Conservation (phyloP, 2,888 invertebrate species). For the Drosophila merina region DNA sequence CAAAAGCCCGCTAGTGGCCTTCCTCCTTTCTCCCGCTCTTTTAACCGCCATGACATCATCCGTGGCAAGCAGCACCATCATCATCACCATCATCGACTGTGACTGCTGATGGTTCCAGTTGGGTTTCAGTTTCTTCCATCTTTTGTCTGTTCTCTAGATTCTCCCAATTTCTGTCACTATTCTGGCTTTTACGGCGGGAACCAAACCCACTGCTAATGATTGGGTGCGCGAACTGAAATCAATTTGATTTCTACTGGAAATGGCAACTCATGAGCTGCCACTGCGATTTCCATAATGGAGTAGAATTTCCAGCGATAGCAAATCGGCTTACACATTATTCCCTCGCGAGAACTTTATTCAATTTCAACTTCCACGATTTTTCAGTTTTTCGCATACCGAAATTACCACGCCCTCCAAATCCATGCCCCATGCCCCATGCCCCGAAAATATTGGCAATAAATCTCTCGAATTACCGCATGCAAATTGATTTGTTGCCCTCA, state of each 20-base stretch:
- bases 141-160: slow-evolving; percentile 29
- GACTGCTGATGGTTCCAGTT: slow-evolving; percentile 39
- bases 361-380: slow-evolving; percentile 27
- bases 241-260: slow-evolving; percentile 36
- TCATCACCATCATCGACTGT: slow-evolving; percentile 21
- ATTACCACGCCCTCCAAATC: slow-evolving; percentile 43
- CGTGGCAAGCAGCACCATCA: slow-evolving; percentile 51
- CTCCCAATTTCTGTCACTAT: slow-evolving; percentile 34
- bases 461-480: slow-evolving; percentile 64
- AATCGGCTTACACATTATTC: slow-evolving; percentile 36
- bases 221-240: slow-evolving; percentile 23
- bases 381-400: slow-evolving; percentile 41
- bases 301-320: slow-evolving; percentile 11
- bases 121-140: slow-evolving; percentile 27
- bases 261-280: slow-evolving; percentile 26
- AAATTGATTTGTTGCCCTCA: slow-evolving; percentile 75
- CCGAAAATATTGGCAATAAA: slow-evolving; percentile 57
- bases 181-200: slow-evolving; percentile 27
- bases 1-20: slow-evolving; percentile 3
- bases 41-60: slow-evolving; percentile 64
- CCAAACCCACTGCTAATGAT: slow-evolving; percentile 30
- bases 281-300: slow-evolving; percentile 25
- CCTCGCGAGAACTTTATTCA: slow-evolving; percentile 30
- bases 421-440: slow-evolving; percentile 40
- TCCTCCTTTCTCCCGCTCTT: not conserved